Evolutionary conservation across 2,113 vertebrate genomes (phyloP), one percentile per base, ranked within the genome.

Genomic region (Stigmatopora nigra): DNA sequence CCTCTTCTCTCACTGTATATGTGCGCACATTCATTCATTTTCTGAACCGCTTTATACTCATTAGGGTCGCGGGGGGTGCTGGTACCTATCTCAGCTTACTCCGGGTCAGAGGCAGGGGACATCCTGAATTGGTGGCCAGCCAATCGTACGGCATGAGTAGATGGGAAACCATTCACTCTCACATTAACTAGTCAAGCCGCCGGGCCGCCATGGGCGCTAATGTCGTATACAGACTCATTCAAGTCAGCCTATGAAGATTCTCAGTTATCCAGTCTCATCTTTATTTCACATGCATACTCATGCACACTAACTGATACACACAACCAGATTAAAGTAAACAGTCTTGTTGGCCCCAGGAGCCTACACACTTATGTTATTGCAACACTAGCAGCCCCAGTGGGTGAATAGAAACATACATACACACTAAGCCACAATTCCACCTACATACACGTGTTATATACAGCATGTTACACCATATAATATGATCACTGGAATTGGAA

Each of bases 241-340:
- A 19, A 53, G 41, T 57, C 14, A 46, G 8, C 47, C 16, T 25
- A 14, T 14, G 7, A 12, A 35, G 16, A 9, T n/a, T 8, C 60
- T 61, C 4, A 45, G 5, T 19, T 17, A 45, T 35, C 7, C 16
- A 10, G 0, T 0, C 25, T n/a, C 22, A 31, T 53, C 51, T 19
- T 7, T 53, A 3, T 7, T 22, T 13, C 53, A 56, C 61, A 25
- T 35, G 44, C 36, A 64, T 60, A 52, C 63, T 53, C 35, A 47
- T 58, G 41, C 62, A 57, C 57, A 49, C 46, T 56, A 22, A 47
- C 49, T 64, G 25, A 51, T 49, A 4, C 51, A 53, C 62, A 67
- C 71, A 65, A 44, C 13, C 61, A 58, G 76, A 85, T 72, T 62
- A 78, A 85, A 81, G 81, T 84, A 88, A 88, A 88, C 73, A 62